Percentiles rank a stretch among this genome's conserved stretches.
phyloP scores from a whole-genome alignment of 2,888 invertebrate species.

The Trisateles emortualis region DNA sequence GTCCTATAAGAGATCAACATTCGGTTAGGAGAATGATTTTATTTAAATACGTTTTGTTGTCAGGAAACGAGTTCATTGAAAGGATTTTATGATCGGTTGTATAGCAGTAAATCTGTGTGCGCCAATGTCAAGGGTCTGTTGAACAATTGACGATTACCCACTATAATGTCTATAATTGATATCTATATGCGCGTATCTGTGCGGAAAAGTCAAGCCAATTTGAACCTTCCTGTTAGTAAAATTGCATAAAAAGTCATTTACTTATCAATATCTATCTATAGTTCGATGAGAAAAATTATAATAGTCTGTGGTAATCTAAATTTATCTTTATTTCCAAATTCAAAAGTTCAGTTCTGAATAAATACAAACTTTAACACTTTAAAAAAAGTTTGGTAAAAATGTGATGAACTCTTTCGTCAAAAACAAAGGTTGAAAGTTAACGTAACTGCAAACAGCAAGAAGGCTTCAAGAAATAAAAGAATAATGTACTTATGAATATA shows the following conservation, averaged over 20 bases:
- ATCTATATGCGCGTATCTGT: neutral
- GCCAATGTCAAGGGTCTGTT: conserved; percentile 49
- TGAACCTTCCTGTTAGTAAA: neutral
- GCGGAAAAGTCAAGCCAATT: neutral
- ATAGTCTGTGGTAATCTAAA: too few relatives aligned
- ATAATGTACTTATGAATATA: neutral
- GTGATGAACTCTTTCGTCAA: neutral
- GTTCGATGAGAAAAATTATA: too few relatives aligned
- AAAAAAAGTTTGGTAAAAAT: neutral
- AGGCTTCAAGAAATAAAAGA: conserved; percentile 14
- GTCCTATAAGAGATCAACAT: too few relatives aligned
- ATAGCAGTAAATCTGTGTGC: conserved; percentile 43
- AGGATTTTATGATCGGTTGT: conserved; percentile 56
- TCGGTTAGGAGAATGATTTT: too few relatives aligned
- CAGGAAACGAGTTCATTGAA: conserved; percentile 49
- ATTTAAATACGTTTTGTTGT: neutral
- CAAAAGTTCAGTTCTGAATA: neutral
- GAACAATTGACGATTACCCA: conserved; percentile 5
- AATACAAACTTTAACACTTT: neutral
- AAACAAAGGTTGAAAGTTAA: neutral
- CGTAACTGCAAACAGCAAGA: neutral
- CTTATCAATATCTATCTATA: too few relatives aligned
- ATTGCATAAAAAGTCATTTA: neutral
- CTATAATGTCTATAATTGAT: neutral
- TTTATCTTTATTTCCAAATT: neutral